A percentile compares a stretch with the other conserved stretches of the same genome.
Conservation (phyloP, 2,797 vertebrate species). For the Catharus ustulatus region DNA sequence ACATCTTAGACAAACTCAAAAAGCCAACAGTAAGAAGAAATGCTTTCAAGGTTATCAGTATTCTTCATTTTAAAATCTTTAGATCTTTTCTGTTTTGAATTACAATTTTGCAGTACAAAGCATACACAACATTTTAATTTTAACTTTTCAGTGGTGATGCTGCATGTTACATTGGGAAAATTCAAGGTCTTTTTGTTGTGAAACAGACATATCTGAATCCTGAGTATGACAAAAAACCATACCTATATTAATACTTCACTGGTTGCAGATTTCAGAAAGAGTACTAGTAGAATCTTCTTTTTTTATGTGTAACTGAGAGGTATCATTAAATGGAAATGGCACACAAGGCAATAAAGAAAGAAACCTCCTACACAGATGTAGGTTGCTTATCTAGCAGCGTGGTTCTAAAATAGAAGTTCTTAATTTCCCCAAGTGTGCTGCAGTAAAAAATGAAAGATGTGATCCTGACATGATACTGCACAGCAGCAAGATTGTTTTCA, state of each 20-base stretch:
- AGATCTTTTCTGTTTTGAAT: background rate
- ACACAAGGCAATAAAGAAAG: background rate
- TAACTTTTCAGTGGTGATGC: background rate
- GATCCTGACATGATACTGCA: background rate
- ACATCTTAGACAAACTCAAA: background rate
- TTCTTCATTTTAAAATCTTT: background rate
- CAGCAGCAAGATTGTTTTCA: background rate
- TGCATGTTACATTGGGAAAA: background rate
- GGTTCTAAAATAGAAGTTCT: background rate
- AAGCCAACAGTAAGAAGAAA: background rate
- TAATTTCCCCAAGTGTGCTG: background rate
- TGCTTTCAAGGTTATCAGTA: background rate
- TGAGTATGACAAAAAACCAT: background rate
- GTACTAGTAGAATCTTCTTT: background rate
- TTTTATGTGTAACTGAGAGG: background rate
- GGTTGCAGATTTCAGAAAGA: background rate
- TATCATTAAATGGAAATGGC: background rate
- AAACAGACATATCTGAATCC: background rate
- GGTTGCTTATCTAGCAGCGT: background rate
- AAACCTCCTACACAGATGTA: background rate
- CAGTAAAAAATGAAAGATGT: background rate
- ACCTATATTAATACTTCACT: background rate
- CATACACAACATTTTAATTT: background rate
- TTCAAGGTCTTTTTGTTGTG: background rate
- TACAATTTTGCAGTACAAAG: background rate